phyloP scores from a whole-genome alignment of 2,797 vertebrate genomes.

The Margarornis squamiger region DNA sequence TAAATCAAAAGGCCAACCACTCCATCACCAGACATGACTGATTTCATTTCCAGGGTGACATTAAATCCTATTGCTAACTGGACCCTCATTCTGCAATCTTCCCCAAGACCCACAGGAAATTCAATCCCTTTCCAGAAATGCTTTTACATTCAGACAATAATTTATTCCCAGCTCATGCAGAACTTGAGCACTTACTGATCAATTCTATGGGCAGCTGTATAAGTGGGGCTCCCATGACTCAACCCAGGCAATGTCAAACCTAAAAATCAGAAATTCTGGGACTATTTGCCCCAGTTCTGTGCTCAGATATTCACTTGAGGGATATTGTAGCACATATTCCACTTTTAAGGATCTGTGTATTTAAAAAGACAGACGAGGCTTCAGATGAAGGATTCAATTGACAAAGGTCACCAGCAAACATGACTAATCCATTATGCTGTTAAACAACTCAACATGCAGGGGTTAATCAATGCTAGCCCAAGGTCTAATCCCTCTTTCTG shows the following conservation, averaged over 20 bases:
- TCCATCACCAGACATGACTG: not conserved
- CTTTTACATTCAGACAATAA: not conserved
- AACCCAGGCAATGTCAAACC: fast-evolving
- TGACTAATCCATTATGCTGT: conserved; percentile 52
- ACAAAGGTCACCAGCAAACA: conserved; percentile 57
- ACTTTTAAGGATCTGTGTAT: not conserved
- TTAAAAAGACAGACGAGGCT: not conserved
- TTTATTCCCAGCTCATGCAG: not conserved
- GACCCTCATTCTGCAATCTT: not conserved
- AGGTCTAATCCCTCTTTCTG: conserved; percentile 27
- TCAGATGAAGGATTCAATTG: conserved; percentile 21
- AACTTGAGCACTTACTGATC: not conserved
- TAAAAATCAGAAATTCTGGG: not conserved
- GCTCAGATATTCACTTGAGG: not conserved
- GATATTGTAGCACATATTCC: not conserved
- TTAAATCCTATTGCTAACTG: not conserved
- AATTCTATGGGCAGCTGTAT: fast-evolving
- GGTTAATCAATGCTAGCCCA: conserved; percentile 63
- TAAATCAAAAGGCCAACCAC: not conserved
- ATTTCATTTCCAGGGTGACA: not conserved
- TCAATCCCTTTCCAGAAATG: not conserved
- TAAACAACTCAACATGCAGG: conserved; percentile 64
- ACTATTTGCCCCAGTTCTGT: not conserved
- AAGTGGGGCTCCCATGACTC: not conserved
- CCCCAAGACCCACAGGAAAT: not conserved